These are phyloP conservation scores for Taxidea taxus DNA, from an alignment of 2,113 vertebrate species.

Conservation along the genomic window DNA sequence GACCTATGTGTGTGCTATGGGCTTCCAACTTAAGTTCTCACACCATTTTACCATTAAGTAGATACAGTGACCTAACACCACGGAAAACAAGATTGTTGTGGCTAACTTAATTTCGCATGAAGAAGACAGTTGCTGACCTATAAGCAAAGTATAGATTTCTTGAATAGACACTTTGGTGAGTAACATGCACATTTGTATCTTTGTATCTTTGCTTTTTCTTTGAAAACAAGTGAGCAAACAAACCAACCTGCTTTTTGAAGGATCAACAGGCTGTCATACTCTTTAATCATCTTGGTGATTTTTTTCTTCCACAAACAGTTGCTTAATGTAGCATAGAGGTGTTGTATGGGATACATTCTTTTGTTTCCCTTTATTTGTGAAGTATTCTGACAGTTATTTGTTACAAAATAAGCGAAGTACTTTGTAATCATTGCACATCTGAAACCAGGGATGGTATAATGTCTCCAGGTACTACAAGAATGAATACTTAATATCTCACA, in stretches of 20 bases:
- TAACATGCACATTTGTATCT: too few species aligned
- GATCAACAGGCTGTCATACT: not conserved
- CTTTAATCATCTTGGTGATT: not conserved
- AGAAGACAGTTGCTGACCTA: not conserved
- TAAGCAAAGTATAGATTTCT: not conserved
- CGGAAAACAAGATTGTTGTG: not conserved
- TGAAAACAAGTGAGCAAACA: not conserved
- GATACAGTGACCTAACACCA: not conserved
- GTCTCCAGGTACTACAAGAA: not conserved
- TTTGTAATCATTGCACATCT: not conserved
- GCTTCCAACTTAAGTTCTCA: not conserved
- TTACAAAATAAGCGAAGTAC: conserved; percentile 12
- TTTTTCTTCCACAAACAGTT: not conserved
- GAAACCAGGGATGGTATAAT: conserved; percentile 9
- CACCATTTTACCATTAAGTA: not conserved
- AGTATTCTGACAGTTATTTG: conserved; percentile 37
- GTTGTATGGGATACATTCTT: not conserved
- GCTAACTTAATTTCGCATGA: not conserved
- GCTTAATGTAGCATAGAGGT: not conserved
- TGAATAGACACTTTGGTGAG: not conserved
- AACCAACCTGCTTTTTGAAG: not conserved
- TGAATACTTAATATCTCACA: not conserved
- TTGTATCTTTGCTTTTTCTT: not conserved
- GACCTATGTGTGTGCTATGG: not conserved
- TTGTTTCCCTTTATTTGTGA: conserved; percentile 37